phyloP scores from a whole-genome alignment of 2,113 vertebrate species.

The Coptodon bakossiorum region DNA sequence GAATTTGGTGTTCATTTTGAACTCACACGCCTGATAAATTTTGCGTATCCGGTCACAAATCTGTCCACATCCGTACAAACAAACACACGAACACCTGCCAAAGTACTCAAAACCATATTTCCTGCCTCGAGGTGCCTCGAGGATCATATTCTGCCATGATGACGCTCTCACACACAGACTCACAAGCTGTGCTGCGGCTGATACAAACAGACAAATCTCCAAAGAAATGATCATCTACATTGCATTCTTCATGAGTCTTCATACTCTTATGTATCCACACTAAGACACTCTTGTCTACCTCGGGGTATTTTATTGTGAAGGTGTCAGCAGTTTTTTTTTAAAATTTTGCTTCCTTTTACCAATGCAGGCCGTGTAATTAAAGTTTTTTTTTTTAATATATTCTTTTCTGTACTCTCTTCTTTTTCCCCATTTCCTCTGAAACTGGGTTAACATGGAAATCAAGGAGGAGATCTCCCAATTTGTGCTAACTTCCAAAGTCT shows the following conservation, averaged over 20 bases:
- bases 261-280: background rate
- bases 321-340: slow-evolving; percentile 43
- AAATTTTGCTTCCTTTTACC: slow-evolving; percentile 7
- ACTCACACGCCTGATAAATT: background rate
- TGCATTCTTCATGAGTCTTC: background rate
- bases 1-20: background rate
- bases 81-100: background rate
- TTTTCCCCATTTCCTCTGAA: background rate
- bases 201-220: background rate
- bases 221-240: background rate
- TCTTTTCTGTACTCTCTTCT: background rate
- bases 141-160: background rate
- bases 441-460: slow-evolving; percentile 50
- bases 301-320: background rate
- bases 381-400: background rate
- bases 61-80: background rate
- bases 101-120: background rate
- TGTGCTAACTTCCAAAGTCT: background rate
- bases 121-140: background rate
- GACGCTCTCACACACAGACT: background rate
- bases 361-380: slow-evolving; percentile 31
- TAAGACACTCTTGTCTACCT: background rate
- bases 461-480: background rate
- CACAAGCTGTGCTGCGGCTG: background rate
- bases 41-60: background rate